A percentile compares a stretch with the other conserved stretches of the same genome.
Conservation (phyloP, 2,888 invertebrate species). For the Trachelus troglodyta region DNA sequence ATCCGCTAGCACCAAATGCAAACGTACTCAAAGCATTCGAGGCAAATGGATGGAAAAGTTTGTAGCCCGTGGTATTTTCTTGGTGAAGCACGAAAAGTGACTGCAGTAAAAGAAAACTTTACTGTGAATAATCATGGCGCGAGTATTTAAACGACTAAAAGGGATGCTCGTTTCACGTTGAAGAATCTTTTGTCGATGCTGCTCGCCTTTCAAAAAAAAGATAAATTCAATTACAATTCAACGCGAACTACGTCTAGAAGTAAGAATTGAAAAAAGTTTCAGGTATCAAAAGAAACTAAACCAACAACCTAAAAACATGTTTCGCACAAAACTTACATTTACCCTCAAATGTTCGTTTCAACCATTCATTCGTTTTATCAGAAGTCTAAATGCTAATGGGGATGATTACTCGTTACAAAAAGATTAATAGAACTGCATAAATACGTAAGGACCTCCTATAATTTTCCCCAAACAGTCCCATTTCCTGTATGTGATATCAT, state of each 20-base stretch:
- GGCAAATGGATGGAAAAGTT: neutral
- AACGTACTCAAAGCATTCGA: neutral
- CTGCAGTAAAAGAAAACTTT: neutral
- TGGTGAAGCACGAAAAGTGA: neutral
- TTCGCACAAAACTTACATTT: neutral
- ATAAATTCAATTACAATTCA: neutral
- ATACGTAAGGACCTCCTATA: neutral
- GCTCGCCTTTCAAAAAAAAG: neutral
- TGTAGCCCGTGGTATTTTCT: neutral
- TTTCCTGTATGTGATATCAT: neutral
- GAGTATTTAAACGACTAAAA: neutral
- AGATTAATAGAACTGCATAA: neutral
- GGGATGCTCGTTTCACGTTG: neutral
- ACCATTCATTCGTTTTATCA: neutral
- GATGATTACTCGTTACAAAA: neutral
- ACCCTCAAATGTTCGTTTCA: neutral
- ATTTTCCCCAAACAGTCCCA: neutral
- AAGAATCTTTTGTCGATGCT: neutral
- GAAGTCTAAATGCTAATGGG: neutral
- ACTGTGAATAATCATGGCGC: neutral
- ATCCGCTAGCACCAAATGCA: neutral
- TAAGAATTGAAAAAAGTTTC: neutral
- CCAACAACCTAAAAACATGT: neutral
- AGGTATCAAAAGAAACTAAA: neutral
- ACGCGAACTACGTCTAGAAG: too few relatives aligned